Conservation (phyloP, 2,888 invertebrate species). For the Xestia sexstrigata region DNA sequence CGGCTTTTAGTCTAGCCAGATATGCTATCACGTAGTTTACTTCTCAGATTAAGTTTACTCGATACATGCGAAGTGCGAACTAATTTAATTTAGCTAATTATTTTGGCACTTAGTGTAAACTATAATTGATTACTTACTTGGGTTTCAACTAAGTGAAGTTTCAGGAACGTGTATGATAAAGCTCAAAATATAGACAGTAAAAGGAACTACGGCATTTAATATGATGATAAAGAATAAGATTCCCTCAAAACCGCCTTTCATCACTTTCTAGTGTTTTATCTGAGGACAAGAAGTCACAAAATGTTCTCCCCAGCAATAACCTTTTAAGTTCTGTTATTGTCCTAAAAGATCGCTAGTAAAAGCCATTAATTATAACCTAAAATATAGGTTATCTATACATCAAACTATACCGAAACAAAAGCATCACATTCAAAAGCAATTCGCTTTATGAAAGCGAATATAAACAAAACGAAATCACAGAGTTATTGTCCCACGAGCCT, state of each 20-base stretch:
- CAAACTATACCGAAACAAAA: neutral
- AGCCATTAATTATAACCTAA: too few relatives aligned
- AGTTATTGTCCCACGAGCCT: neutral
- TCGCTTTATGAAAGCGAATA: neutral
- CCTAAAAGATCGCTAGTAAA: too few relatives aligned
- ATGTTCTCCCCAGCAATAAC: neutral
- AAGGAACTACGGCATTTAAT: neutral
- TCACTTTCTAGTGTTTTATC: neutral
- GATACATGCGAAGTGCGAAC: slow-evolving; percentile 21
- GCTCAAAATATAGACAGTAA: neutral
- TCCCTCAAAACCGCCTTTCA: neutral
- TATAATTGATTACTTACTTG: slow-evolving; percentile 35
- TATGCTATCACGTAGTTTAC: slow-evolving; percentile 28
- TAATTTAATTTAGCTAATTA: slow-evolving; percentile 47
- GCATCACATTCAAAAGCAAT: neutral
- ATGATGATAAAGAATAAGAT: neutral
- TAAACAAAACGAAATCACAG: slow-evolving; percentile 30
- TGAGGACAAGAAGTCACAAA: neutral
- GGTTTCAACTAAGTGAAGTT: slow-evolving; percentile 24
- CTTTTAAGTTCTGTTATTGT: neutral
- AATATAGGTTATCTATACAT: too few relatives aligned
- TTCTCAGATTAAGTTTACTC: slow-evolving; percentile 31
- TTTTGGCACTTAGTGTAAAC: slow-evolving; percentile 39
- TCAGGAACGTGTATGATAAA: neutral
- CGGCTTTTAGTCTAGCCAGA: neutral